Evolutionary conservation across 2,797 vertebrate species (phyloP), one percentile per base, ranked within the genome.

Genomic region (Garrulus glandarius): DNA sequence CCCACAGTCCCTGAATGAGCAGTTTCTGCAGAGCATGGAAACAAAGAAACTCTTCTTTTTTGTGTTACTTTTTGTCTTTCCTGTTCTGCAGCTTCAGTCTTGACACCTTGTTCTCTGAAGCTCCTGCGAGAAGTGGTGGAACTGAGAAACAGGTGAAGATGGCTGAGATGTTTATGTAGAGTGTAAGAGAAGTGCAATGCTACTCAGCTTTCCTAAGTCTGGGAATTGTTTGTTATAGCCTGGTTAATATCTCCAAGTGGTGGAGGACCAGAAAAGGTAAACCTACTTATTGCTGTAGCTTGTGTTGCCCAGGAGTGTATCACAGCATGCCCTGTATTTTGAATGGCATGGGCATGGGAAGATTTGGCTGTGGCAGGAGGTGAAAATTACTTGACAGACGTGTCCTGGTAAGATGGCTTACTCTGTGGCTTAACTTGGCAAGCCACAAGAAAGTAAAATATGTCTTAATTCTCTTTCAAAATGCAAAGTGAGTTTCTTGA

Each of bases 1-100:
- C 34, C 26, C 29, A 5, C 4, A 6, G 37, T 9, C 41, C 13
- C 5, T 1, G 29, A 57, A 69, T 6, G 6, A 55, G 15, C 50
- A 36, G 18, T 43, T 89, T 76, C 39, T 9, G 6, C 30, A 46
- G 46, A 52, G 27, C 18, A 14, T 11, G 7, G 78, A 61, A 87
- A 69, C 1, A 6, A 64, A 78, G 27, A 84, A 82, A 63, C 17
- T 74, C 21, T 53, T 72, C 2, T 20, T 55, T 34, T 41, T 36
- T 60, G 4, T 27, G 32, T 53, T 52, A 5, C 3, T 9, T 15
- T 2, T 29, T 32, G 26, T 52, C 4, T 22, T 1, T 4, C 5
- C 29, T 43, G 34, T 77, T 91, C 8, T 76, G 47, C 44, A 32
- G 23, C 36, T 78, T 81, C 29, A 5, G 30, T 56, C 46, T 74